Evolutionary conservation across 2,113 vertebrate genomes (phyloP), one percentile per base, ranked within the genome.

Genomic region (Heterochromis multidens): DNA sequence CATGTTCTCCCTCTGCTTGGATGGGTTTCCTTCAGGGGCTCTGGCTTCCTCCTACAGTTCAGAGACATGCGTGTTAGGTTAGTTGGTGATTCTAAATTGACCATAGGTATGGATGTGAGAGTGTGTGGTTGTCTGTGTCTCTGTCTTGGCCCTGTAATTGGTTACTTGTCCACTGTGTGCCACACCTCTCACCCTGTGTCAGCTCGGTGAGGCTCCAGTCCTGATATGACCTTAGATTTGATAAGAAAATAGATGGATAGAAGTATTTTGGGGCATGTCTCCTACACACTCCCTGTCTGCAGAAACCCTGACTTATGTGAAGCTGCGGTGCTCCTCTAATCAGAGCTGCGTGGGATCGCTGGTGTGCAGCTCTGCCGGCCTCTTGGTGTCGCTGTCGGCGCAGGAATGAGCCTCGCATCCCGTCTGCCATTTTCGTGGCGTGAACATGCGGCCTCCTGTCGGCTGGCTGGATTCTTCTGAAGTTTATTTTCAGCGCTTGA

Each of bases 401-500:
- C 85, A 84, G 7, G 58, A 85, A 90, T 89, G 49, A 6, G n/a
- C 33, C 59, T 25, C 25, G 21, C 9, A 4, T 2, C 3, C 21
- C 40, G 10, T 31, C 70, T 16, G 25, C 63, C 9, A 0, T 1
- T 23, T 33, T 21, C 35, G 1, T 23, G 1, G 72, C 2, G n/a
- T 43, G 31, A 56, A 35, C 23, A 61, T 63, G 35, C 25, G 72
- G 84, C 27, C 56, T 86, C 78, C 87, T 77, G 87, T 79, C 56
- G 77, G 57, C 87, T 60, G 67, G 57, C 80, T 54, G 88, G 40
- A 58, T 59, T 77, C 40, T 78, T 85, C 56, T 56, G 0, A 61
- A 63, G 80, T 86, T 87, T 83, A 79, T 89, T 86, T 87, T n/a
- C 40, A 49, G 81, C 62, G 76, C 67, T 88, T 33, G 70, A 77